Base-by-base conservation (phyloP, 1,140 invertebrate genomes). In the Dinothrombium tinctorium region DNA sequence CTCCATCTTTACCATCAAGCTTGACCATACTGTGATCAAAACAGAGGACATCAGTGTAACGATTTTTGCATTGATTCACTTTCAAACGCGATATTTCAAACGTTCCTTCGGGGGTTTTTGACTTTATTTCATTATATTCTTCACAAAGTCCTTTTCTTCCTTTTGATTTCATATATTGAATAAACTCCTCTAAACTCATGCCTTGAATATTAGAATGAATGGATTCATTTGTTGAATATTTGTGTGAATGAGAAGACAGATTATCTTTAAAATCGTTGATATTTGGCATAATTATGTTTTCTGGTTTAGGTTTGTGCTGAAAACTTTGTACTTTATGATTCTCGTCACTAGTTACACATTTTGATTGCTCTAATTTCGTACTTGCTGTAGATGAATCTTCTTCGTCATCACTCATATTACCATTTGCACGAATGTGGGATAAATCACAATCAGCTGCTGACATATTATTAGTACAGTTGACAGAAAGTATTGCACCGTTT, bases 1-100 rank as follows among this genome's bases (percentile, higher is more conserved):
- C 66, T 7, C 15, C 26, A 45, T 77, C 70, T 14, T 39, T 33
- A 2, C 43, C 65, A 4, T 73, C 71, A 20, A 96, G 62, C 40
- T 75, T 68, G 33, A 96, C 87, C 51, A 87, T 67, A 53, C 77
- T 81, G 56, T 92, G 82, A 60, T 96, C 89, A 59, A 79, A 89
- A 58, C 87, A 92, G 14, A 90, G 66, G 19, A 96, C 86, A 62
- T 96, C 87, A 33, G 80, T 83, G 59, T 95, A 95, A 14, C 87
- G 71, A 60, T 95, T 95, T 67, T 94, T 94, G 47, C 73, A 66
- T 50, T 76, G 61, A 61, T 94, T 94, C 48, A 68, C 63, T 54
- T 73, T 71, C 58, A 76, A 61, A 56, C 77, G 80, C 22, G 35
- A 33, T 19, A 14, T 38, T 11, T 43, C 42, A 25, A 49, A 44